A percentile compares a stretch with the other conserved stretches of the same genome.
phyloP scores from a whole-genome alignment of 1,140 invertebrate species.

The Danaus melanippus region DNA sequence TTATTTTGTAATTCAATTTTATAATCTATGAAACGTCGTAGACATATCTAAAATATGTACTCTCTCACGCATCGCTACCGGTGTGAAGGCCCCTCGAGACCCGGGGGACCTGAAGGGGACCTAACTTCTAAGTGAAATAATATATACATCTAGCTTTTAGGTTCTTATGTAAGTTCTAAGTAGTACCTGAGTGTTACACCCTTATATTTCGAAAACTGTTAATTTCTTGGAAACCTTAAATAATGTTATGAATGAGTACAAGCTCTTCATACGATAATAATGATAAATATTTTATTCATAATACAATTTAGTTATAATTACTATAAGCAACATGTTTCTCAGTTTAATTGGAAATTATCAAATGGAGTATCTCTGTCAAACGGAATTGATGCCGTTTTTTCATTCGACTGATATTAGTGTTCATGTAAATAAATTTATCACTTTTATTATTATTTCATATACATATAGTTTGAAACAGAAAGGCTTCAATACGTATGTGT shows the following conservation, averaged over 20 bases:
- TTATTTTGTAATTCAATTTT: no score
- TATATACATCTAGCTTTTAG: conserved; percentile 14
- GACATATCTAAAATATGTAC: conserved; percentile 4
- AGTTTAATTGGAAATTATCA: no score
- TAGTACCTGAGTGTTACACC: conserved; percentile 19
- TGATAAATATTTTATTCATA: not conserved
- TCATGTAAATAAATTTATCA: no score
- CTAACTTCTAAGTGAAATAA: conserved; percentile 34
- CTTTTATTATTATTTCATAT: no score
- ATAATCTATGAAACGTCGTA: not conserved
- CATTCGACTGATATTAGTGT: no score
- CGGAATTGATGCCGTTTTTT: no score
- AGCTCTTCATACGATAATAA: not conserved
- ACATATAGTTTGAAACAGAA: no score
- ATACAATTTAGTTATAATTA: no score
- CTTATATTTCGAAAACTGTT: conserved; percentile 14
- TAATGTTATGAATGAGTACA: conserved; percentile 6
- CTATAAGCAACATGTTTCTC: no score
- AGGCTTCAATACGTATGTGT: no score
- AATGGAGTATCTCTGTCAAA: no score
- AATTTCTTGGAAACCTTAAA: conserved; percentile 11
- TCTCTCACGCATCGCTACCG: conserved; percentile 27
- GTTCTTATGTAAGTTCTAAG: conserved; percentile 24
- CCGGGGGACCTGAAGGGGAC: conserved; percentile 18
- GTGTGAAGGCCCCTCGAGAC: conserved; percentile 34